phyloP scores from a whole-genome alignment of 2,797 vertebrate species.

The Vespertilio murinus region DNA sequence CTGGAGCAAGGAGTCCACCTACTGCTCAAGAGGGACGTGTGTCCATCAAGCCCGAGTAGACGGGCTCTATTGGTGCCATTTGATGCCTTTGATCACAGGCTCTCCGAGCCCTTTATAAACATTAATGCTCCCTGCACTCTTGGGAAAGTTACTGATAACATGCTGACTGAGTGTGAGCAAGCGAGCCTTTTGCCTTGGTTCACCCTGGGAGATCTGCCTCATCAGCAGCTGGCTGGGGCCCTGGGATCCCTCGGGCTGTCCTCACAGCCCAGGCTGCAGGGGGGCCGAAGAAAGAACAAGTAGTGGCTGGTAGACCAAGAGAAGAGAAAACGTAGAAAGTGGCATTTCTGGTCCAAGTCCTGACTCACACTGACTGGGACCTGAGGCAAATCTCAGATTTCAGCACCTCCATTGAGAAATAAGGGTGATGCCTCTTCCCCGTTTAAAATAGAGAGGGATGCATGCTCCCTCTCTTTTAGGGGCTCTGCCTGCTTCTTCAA shows the following conservation, averaged over 20 bases:
- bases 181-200: background rate
- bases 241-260: background rate
- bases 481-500: background rate
- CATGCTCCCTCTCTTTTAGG: background rate
- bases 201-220: background rate
- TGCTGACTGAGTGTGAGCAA: background rate
- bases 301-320: background rate
- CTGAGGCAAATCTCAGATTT: background rate
- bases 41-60: background rate
- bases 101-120: conserved; percentile 43
- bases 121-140: conserved; percentile 38
- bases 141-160: conserved; percentile 48
- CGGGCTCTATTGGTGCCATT: background rate
- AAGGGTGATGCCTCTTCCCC: background rate
- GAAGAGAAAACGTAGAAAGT: background rate
- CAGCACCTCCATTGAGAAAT: background rate
- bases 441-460: background rate
- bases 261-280: background rate
- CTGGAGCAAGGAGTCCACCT: conserved; percentile 26
- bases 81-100: conserved; percentile 32
- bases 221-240: background rate
- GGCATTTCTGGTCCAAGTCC: background rate
- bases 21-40: background rate
- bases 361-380: background rate
- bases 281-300: background rate